phyloP scores from a whole-genome alignment of 2,888 invertebrate species.

The Dasysyrphus tricinctus region DNA sequence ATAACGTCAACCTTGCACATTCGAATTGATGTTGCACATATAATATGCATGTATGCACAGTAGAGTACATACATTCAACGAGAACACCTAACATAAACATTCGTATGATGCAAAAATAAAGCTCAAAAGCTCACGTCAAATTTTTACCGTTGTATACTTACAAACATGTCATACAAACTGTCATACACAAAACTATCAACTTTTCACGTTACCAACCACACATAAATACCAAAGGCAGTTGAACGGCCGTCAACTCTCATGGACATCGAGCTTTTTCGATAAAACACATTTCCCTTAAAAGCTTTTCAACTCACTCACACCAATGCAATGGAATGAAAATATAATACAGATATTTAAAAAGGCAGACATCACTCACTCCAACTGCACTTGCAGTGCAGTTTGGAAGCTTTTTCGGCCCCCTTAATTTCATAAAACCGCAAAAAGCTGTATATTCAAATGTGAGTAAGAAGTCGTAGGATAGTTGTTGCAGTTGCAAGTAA shows the following conservation, averaged over 20 bases:
- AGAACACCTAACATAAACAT: background rate
- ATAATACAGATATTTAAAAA: background rate
- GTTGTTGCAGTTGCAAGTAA: constrained; percentile 22
- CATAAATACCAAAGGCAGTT: constrained; percentile 68
- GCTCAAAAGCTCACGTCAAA: constrained; percentile 22
- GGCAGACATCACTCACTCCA: background rate
- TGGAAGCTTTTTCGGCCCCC: constrained; percentile 37
- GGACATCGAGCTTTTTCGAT: constrained; percentile 47
- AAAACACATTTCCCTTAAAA: constrained; percentile 64
- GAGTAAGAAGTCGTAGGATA: background rate
- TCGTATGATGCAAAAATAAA: constrained; percentile 8
- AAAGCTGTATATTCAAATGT: background rate
- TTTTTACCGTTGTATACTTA: constrained; percentile 62
- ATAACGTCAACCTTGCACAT: constrained; percentile 78
- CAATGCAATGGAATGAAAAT: no score
- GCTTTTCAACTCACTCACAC: constrained; percentile 41
- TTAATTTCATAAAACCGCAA: background rate
- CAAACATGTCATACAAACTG: constrained; percentile 40
- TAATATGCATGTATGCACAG: background rate
- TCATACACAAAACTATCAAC: constrained; percentile 30
- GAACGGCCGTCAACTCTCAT: constrained; percentile 73
- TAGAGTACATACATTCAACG: background rate
- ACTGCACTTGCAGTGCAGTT: constrained; percentile 12
- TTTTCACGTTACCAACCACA: constrained; percentile 11
- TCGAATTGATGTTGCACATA: constrained; percentile 73